Base-by-base conservation (phyloP, 2,113 vertebrate species). In the Marcusenius ussheri region DNA sequence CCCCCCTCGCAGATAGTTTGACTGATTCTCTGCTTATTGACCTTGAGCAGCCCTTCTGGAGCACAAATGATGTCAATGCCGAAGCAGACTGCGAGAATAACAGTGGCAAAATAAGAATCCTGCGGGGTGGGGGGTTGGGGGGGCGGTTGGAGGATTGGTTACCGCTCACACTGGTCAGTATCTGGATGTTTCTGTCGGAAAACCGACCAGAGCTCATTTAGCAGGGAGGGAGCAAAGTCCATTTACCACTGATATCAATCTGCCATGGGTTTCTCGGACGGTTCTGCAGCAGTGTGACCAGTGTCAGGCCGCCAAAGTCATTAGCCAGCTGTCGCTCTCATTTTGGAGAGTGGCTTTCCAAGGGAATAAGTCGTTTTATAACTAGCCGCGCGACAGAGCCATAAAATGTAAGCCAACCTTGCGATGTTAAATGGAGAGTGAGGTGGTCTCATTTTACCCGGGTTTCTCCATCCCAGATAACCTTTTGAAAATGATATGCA, bases 241-340 rank as follows among this genome's bases (percentile, higher is more conserved):
- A 80, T 35, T 80, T 80, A 80, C 13, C 74, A 80, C 74, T 80
- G 35, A 80, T 80, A 80, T 80, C 74, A 80, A 80, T 80, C 74
- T 80, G 35, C 74, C 42, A 80, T 80, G 35, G 74, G 74, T 42
- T 80, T 80, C 74, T 17, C 74, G 74, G 74, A 7, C 5, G 31
- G 74, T 42, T 3, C 74, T 35, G 74, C 31, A 17, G 74, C 13
- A 17, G 74, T 42, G 35, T 80, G 74, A 42, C 31, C 74, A 39
- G 31, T 39, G 74, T 39, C 74, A 42, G 74, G 35, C 74, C 31
- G 39, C 74, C 74, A 80, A 15, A 80, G 74, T 17, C 74, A 80
- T 80, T 80, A 80, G 74, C 74, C 74, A 80, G 74, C 74, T 80
- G 74, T 80, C 74, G 74, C 35, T 39, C 74, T 80, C 74, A 80